Base-by-base conservation (phyloP, 1,140 invertebrate species). In the Drosophila saltans region DNA sequence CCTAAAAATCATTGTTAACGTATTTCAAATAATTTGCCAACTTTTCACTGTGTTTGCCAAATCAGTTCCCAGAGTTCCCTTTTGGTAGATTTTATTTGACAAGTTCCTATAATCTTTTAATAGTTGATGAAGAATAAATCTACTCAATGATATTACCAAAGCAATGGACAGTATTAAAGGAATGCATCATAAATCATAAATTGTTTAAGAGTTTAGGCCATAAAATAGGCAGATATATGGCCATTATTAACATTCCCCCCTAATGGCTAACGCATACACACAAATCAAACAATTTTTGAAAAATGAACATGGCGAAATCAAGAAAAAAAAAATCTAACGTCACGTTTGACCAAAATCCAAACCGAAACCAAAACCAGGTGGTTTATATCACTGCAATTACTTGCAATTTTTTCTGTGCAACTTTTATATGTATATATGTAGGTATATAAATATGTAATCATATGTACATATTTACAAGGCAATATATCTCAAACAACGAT, bases 161-260 rank as follows among this genome's bases (percentile, higher is more conserved):
- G 21, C 16, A 24, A 8, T 24, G 16, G 45, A 48, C 45, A 48
- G 16, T 21, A 48, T 21, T 8, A 48, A 7, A 48, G 16, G 45
- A 52, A 52, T 52, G 40, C 64, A 48, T 21, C 33, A 59, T 66
- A 68, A 77, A 89, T 86, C 83, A 88, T 86, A 82, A 83, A 88
- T 86, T 88, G 69, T 88, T 80, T 88, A 79, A 79, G 73, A 77
- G 80, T 88, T 86, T 72, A 66, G 70, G 83, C 62, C 82, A 79
- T 85, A 88, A 85, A 88, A 55, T 67, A 72, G 66, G 72, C 75
- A 80, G 69, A 86, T 86, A 86, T 86, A 83, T 79, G 82, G 64
- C 57, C 66, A 65, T 68, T 76, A 82, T 86, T 88, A 88, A 88
- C 72, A 88, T 73, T 74, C 83, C 69, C 68, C 39, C 45, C 45